A percentile compares a stretch with the other conserved stretches of the same genome.
These are phyloP conservation scores for Anomalospiza imberbis DNA, from an alignment of 2,797 vertebrate genomes.

Conservation along the genomic window DNA sequence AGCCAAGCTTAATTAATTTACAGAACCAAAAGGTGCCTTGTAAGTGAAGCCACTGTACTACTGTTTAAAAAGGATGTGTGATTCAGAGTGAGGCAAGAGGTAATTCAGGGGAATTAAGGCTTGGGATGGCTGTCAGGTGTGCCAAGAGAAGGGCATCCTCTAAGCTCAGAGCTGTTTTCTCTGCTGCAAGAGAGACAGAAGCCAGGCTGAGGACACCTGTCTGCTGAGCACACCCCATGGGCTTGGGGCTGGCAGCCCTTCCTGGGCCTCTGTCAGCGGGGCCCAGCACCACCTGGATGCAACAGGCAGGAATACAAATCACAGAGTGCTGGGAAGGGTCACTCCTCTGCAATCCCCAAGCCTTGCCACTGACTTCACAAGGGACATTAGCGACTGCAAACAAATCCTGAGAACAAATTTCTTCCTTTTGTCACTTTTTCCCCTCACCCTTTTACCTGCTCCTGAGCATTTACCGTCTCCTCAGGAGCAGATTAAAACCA, in stretches of 20 bases:
- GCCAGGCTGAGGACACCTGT: background rate
- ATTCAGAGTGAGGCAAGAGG: background rate
- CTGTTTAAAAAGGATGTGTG: background rate
- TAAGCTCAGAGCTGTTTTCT: background rate
- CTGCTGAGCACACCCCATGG: rapidly evolving
- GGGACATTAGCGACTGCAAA: background rate
- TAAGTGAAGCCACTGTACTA: background rate
- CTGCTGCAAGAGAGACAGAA: background rate
- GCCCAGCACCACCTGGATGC: background rate
- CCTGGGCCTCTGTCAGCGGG: rapidly evolving
- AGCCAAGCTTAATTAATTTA: background rate
- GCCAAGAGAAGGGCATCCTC: no score
- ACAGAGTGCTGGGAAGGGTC: background rate
- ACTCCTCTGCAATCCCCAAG: background rate
- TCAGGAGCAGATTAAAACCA: background rate
- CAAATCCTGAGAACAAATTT: background rate
- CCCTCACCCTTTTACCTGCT: rapidly evolving
- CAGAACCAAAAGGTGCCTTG: background rate
- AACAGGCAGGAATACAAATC: background rate
- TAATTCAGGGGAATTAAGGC: background rate
- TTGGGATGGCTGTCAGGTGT: background rate
- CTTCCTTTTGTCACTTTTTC: background rate
- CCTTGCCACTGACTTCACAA: background rate
- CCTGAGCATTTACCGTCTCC: background rate
- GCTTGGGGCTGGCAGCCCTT: no score